These are phyloP conservation scores for Sinocyclocheilus grahami DNA, from an alignment of 2,113 vertebrate species.

Conservation along the genomic window DNA sequence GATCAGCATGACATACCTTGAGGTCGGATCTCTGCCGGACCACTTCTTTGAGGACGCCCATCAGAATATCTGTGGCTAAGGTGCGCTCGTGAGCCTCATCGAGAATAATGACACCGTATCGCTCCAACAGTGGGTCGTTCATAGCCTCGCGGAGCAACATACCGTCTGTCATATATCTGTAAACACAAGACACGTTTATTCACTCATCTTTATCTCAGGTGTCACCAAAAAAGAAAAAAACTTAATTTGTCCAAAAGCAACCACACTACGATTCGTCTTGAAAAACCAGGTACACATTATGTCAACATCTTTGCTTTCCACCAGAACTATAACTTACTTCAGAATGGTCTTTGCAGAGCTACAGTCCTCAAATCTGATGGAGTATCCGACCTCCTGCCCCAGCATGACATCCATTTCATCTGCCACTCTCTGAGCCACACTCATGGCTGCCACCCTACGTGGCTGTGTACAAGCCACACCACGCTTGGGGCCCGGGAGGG, in stretches of 20 bases:
- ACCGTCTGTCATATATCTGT: slow-evolving; percentile 96
- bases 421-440: slow-evolving; percentile 93
- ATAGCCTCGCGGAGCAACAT: slow-evolving; percentile 97
- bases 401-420: slow-evolving; percentile 98
- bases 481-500: slow-evolving; percentile 85
- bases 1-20: slow-evolving; percentile 77
- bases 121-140: slow-evolving; percentile 96
- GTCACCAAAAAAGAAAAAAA: background rate
- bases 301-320: background rate
- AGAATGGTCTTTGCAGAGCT: slow-evolving; percentile 95
- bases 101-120: slow-evolving; percentile 95
- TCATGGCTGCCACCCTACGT: slow-evolving; percentile 94
- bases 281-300: background rate
- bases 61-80: slow-evolving; percentile 94
- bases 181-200: background rate
- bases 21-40: slow-evolving; percentile 91
- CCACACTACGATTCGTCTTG: background rate
- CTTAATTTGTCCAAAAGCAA: background rate
- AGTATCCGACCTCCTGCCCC: slow-evolving; percentile 96
- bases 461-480: slow-evolving; percentile 95
- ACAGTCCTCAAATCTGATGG: slow-evolving; percentile 97
- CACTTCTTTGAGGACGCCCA: slow-evolving; percentile 96
- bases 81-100: slow-evolving; percentile 97
- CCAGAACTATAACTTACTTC: slow-evolving; percentile 81
- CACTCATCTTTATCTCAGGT: background rate